Conservation (phyloP, 2,797 vertebrate genomes). For the Acrossocheilus fasciatus region DNA sequence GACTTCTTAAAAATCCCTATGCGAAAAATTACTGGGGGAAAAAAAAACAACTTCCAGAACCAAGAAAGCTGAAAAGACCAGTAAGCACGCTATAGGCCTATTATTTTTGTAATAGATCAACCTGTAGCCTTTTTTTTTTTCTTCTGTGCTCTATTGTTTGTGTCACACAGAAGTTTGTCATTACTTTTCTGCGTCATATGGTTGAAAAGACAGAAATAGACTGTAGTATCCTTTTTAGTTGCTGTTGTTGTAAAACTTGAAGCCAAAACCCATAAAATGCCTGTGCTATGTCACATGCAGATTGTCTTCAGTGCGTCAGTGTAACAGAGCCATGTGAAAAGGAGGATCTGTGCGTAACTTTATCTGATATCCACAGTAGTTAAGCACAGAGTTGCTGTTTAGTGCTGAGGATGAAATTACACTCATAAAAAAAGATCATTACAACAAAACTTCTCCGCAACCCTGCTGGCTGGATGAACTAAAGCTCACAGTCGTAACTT, state of each 20-base stretch:
- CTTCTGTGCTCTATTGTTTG: background rate
- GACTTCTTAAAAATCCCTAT: too few relatives aligned
- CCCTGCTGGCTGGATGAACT: conserved; percentile 26
- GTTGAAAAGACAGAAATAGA: conserved; percentile 14
- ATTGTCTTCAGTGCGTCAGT: conserved; percentile 28
- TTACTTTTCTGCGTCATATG: background rate
- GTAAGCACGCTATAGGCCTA: background rate
- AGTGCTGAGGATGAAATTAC: conserved; percentile 45
- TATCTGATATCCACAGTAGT: conserved; percentile 39
- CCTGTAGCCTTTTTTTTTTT: background rate
- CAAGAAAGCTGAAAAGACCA: background rate
- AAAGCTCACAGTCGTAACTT: conserved; percentile 44
- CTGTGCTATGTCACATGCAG: background rate
- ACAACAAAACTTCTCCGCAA: conserved; percentile 23
- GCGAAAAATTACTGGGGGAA: background rate
- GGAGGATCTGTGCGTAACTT: conserved; percentile 5
- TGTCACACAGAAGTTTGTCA: background rate
- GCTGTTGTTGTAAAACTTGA: conserved; percentile 33
- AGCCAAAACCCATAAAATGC: conserved; percentile 35
- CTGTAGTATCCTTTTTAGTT: conserved; percentile 33
- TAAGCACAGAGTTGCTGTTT: conserved; percentile 13
- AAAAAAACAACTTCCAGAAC: background rate
- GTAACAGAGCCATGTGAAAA: conserved; percentile 32
- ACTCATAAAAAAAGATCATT: conserved; percentile 41
- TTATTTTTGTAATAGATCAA: background rate